Base-by-base conservation (phyloP, 2,113 vertebrate genomes). In the Limnothrissa miodon region DNA sequence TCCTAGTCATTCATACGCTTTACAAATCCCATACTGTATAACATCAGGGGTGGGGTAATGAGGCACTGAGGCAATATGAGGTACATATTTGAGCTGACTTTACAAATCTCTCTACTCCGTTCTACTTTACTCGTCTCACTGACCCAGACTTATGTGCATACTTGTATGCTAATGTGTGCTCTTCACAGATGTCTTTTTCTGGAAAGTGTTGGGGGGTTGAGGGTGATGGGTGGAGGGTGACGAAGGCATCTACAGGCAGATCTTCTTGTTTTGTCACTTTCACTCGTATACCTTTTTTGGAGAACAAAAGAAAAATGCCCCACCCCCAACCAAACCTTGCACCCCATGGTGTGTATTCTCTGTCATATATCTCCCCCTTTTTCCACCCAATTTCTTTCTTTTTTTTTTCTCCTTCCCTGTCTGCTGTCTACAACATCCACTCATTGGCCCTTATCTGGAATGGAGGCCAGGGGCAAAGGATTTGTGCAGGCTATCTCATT, bases 371-470 rank as follows among this genome's bases (percentile, higher is more conserved):
- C 80, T 82, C 45, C 33, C 87, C 80, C 82, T 62, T 80, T 74
- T 80, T 74, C 17, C 62, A 79, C n/a, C 85, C 84, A 56, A 80
- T 80, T 86, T 80, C 87, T 84, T 87, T 42, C 39, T 44, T 44
- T 78, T 82, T 82, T 82, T 78, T 78, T 62, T 80, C 83, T 88
- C 53, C 59, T 23, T 80, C 46, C 39, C 39, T 66, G 48, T 39
- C 33, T 62, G n/a, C 7, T 21, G 39, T 79, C 7, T 21, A 70
- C 81, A 25, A 23, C 6, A 87, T 85, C 85, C 51, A 86, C 39
- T 70, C 9, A 25, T 33, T 33, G 29, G 59, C 10, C 45, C 83
- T 87, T 81, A 81, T 89, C 83, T 70, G 83, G 78, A 84, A 80
- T 84, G 83, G 87, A 80, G 79, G 84, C 83, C 87, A 44, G 78